phyloP scores from a whole-genome alignment of 1,140 invertebrate species.

The Diorhabda carinulata region DNA sequence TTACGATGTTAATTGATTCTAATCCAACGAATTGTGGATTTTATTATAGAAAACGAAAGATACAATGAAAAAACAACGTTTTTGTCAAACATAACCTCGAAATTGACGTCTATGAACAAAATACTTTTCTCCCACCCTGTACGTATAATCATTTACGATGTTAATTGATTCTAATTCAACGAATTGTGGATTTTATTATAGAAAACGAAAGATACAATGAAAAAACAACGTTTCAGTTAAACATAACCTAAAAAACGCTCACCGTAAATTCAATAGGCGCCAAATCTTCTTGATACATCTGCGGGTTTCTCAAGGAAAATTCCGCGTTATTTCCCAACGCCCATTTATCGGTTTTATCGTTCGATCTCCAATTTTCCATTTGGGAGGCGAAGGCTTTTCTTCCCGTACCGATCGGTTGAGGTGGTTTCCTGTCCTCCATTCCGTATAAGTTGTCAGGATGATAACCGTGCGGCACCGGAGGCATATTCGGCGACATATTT shows the following conservation, averaged over 20 bases:
- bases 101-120: too few relatives aligned
- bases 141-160: too few relatives aligned
- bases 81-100: too few relatives aligned
- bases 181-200: too few relatives aligned
- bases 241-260: slow-evolving; percentile 23
- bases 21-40: too few relatives aligned
- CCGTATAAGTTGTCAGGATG: slow-evolving; percentile 33
- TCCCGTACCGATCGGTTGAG: slow-evolving; percentile 73
- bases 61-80: too few relatives aligned
- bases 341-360: slow-evolving; percentile 50
- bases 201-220: too few relatives aligned
- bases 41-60: too few relatives aligned
- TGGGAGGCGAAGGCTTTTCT: slow-evolving; percentile 52
- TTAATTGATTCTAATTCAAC: too few relatives aligned
- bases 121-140: too few relatives aligned
- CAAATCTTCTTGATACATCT: slow-evolving; percentile 42
- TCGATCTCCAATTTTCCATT: slow-evolving; percentile 58
- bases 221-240: too few relatives aligned
- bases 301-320: slow-evolving; percentile 38
- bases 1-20: too few relatives aligned
- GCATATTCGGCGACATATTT: slow-evolving; percentile 58
- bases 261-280: slow-evolving; percentile 52
- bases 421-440: slow-evolving; percentile 60
- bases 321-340: slow-evolving; percentile 31
- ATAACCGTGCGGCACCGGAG: slow-evolving; percentile 34